Percentiles rank a stretch among this genome's conserved stretches.
Conservation (phyloP, 2,797 vertebrate genomes). For the Fistularia commersonii region DNA sequence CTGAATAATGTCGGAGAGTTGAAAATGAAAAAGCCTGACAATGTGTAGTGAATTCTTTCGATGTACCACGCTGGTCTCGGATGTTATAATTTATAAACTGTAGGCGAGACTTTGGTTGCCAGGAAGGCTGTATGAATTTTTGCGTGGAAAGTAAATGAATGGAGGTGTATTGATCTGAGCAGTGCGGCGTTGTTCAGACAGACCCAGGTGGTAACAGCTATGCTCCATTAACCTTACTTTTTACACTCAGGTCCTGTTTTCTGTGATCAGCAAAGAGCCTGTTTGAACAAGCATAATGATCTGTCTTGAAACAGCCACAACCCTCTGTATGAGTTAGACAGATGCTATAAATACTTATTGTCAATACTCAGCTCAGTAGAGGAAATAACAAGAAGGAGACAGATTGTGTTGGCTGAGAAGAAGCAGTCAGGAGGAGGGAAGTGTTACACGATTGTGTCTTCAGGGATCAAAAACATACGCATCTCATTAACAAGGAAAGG, state of each 20-base stretch:
- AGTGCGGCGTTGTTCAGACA: conserved; percentile 30
- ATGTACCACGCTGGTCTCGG: conserved; percentile 27
- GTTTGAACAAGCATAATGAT: conserved; percentile 24
- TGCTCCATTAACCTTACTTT: conserved; percentile 35
- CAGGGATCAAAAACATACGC: background rate
- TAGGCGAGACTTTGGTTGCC: conserved; percentile 32
- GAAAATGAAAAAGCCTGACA: conserved; percentile 20
- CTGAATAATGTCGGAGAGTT: conserved; percentile 24
- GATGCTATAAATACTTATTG: conserved; percentile 27
- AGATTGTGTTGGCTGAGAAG: background rate
- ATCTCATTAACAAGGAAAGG: conserved; percentile 2
- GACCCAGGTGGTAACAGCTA: conserved; percentile 33
- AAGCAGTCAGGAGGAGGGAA: background rate
- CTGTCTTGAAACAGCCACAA: conserved; percentile 30
- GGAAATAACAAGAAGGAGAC: conserved; percentile 6
- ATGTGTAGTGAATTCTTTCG: conserved; percentile 48
- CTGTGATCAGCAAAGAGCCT: conserved; percentile 11
- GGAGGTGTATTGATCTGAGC: conserved; percentile 37
- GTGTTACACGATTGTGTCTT: background rate
- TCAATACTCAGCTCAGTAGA: conserved; percentile 17
- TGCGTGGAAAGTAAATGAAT: conserved; percentile 32
- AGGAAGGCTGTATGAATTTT: conserved; percentile 29
- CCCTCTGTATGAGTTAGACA: conserved; percentile 19
- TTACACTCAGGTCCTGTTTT: conserved; percentile 23
- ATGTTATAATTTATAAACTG: conserved; percentile 33